Evolutionary conservation across 1,140 invertebrate species (phyloP), one percentile per base, ranked within the genome.

Genomic region (Drosophila teissieri): DNA sequence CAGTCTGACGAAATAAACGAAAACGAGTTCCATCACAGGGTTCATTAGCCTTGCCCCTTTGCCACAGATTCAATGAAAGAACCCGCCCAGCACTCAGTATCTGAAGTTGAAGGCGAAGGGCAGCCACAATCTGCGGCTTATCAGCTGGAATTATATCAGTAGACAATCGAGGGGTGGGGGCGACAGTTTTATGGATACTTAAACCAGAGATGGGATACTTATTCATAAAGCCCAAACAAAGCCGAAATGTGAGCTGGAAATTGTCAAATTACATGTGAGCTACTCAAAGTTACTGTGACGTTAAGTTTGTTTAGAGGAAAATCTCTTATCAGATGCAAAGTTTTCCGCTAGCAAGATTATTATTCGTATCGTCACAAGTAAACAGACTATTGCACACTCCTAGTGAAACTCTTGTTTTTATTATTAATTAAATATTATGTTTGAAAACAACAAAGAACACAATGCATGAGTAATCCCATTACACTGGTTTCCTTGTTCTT

Each of bases 21-120:
- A 75, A 58, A 79, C 72, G 57, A 64, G 61, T 73, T 73, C 39
- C 31, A 56, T 46, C 22, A 37, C 10, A 54, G 62, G 69, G 75
- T 75, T 86, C 82, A 88, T 79, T 75, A 56, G 79, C 65, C 83
- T 68, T 76, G 78, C 62, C 81, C 61, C 55, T 73, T 12, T 11
- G 61, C 39, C 63, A 54, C 36, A 60, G 24, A 61, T 72, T 45
- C 24, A 24, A 15, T 15, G 40, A 11, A 45, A 58, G 42, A 45
- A 64, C 22, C 27, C 7, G 7, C 27, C 19, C 19, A 12, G 19
- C 14, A 27, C 48, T 7, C 34, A 42, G 36, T 51, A 48, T 58
- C 10, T 31, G 31, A 31, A 53, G 42, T 37, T 15, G 48, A 27
- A 61, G 51, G 40, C 49, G 52, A 80, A 80, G 64, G 75, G 55